Base-by-base conservation (phyloP, 1,140 invertebrate genomes). In the Pantala flavescens region DNA sequence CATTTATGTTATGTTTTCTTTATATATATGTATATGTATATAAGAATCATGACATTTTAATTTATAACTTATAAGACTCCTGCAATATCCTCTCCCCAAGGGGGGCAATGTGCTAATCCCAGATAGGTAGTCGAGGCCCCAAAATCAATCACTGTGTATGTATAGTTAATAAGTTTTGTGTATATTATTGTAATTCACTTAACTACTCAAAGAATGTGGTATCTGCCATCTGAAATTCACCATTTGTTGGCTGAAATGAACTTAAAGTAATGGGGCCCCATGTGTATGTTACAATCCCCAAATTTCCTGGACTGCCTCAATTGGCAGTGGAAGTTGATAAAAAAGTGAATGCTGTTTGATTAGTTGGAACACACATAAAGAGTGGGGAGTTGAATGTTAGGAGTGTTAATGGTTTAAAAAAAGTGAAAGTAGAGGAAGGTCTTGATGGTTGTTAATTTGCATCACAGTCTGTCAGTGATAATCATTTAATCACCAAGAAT, bases 101-200 rank as follows among this genome's bases (percentile, higher is more conserved):
- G 71, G 71, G 24, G 71, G 71, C 24, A 28, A 36, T 72, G 71
- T 72, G 71, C 71, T 72, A 72, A 36, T 28, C 71, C 71, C 42
- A 72, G 24, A 42, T 72, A 72, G 28, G 42, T 72, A 72, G 71
- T 23, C 12, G 49, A 63, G 24, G 24, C 42, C 71, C 42, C 24
- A 72, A 24, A 42, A 63, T 63, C 49, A 19, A 72, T 72, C 71
- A 72, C 71, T 72, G 42, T 72, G 71, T 72, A 36, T 72, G 71
- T 72, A 72, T 72, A 72, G 71, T 72, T 72, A 28, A 36, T 72
- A 72, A 72, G 71, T 72, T 72, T 72, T 72, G 71, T 72, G 71
- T 72, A 72, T 72, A 72, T 36, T 72, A 72, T 24, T 72, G 71
- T 72, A 72, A 23, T 28, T 72, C 71, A 72, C 42, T 28, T 36